phyloP scores from a whole-genome alignment of 2,888 invertebrate genomes.

The Aphidius colemani region DNA sequence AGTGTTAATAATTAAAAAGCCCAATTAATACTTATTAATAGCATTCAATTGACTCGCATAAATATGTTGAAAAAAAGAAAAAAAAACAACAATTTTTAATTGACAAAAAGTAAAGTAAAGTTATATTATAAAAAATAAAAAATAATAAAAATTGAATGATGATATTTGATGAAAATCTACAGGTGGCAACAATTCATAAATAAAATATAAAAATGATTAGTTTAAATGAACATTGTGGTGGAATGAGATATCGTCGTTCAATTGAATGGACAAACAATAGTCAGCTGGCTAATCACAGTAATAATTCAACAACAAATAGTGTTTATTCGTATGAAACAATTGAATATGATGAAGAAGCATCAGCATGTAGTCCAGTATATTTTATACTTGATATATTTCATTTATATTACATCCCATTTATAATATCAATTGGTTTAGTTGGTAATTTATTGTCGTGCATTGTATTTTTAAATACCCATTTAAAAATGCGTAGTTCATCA shows the following conservation, averaged over 20 bases:
- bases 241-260: slow-evolving; percentile 24
- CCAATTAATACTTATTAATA: no score
- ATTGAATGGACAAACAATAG: slow-evolving; percentile 6
- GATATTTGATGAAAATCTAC: no score
- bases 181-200: background rate
- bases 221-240: slow-evolving; percentile 16
- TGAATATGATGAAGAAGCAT: slow-evolving; percentile 37
- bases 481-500: slow-evolving; percentile 68
- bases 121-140: no score
- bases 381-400: slow-evolving; percentile 62
- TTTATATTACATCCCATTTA: slow-evolving; percentile 66
- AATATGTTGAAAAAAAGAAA: no score
- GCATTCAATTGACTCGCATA: no score
- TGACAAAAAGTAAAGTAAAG: no score
- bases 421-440: slow-evolving; percentile 66
- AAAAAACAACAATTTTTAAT: no score
- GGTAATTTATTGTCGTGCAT: slow-evolving; percentile 67
- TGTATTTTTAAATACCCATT: slow-evolving; percentile 67
- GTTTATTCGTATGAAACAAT: background rate
- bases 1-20: no score
- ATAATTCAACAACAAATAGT: background rate
- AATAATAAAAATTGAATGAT: no score
- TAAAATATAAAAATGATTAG: background rate
- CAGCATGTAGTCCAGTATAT: slow-evolving; percentile 46
- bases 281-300: no score